Conservation (phyloP, 2,797 vertebrate genomes). For the Argentina silus region DNA sequence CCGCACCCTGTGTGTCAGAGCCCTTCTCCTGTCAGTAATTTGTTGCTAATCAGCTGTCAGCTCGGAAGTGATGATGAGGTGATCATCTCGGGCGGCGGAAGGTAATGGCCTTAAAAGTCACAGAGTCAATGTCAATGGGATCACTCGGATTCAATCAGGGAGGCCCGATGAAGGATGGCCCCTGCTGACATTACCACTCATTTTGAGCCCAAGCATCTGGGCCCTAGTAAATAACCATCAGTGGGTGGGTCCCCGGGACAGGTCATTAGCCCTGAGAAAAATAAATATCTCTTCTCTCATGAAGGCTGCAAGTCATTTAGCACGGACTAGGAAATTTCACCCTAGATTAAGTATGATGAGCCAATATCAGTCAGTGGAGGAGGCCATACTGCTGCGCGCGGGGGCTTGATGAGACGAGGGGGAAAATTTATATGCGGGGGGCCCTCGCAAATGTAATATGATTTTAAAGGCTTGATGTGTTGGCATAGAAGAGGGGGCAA, state of each 20-base stretch:
- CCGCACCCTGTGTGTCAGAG: constrained; percentile 71
- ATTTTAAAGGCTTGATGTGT: constrained; percentile 84
- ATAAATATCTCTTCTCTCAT: constrained; percentile 98
- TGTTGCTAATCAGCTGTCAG: constrained; percentile 99
- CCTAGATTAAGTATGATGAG: constrained; percentile 99
- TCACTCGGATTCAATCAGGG: constrained; percentile 96
- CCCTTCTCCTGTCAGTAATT: constrained; percentile 88
- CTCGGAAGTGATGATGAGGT: constrained; percentile 89
- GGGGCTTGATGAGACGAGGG: constrained; percentile 82
- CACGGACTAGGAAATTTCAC: constrained; percentile 98
- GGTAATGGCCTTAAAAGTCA: constrained; percentile 99
- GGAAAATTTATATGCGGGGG: constrained; percentile 87
- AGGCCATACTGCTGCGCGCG: constrained; percentile 79
- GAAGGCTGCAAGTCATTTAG: constrained; percentile 99
- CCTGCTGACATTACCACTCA: constrained; percentile 99
- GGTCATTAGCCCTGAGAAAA: constrained; percentile 99
- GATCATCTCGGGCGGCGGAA: constrained; percentile 87
- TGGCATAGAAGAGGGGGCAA: constrained; percentile 41
- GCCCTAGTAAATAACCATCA: constrained; percentile 99
- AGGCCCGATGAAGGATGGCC: constrained; percentile 91
- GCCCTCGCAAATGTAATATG: constrained; percentile 84
- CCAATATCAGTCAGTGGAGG: constrained; percentile 96
- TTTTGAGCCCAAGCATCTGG: constrained; percentile 99
- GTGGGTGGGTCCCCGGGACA: constrained; percentile 98
- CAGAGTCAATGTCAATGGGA: constrained; percentile 99